These are phyloP conservation scores for Rhinolophus ferrumequinum DNA, from an alignment of 2,113 vertebrate species.

Conservation along the genomic window DNA sequence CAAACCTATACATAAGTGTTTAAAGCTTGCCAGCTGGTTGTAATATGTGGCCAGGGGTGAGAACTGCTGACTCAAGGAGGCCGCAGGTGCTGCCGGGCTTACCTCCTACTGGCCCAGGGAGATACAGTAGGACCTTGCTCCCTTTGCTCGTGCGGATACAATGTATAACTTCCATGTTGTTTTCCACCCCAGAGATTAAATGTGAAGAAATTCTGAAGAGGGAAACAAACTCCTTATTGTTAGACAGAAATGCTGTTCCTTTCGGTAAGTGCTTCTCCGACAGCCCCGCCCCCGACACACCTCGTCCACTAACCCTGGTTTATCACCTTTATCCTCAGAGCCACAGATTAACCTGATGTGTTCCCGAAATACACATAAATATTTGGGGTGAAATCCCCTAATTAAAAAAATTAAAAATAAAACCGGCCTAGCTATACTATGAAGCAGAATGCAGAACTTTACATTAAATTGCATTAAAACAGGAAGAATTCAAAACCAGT, in stretches of 20 bases:
- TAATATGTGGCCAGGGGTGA: background rate
- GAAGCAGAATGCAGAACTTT: background rate
- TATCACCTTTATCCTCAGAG: background rate
- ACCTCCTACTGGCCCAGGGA: background rate
- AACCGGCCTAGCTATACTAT: background rate
- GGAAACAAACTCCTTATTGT: conserved; percentile 52
- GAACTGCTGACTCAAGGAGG: background rate
- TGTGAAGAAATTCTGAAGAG: background rate
- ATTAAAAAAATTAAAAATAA: background rate
- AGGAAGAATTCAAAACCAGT: background rate
- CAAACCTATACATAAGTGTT: background rate
- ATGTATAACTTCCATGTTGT: conserved; percentile 29
- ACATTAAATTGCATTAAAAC: background rate
- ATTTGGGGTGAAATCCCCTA: background rate
- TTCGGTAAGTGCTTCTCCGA: background rate
- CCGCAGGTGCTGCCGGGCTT: background rate
- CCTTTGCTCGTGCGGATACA: background rate
- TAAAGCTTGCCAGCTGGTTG: background rate
- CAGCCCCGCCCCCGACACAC: background rate
- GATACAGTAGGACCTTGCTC: background rate
- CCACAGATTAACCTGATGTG: background rate
- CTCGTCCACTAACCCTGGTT: background rate
- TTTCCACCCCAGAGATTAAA: conserved; percentile 41
- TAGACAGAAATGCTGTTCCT: background rate
- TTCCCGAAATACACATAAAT: background rate